These are phyloP conservation scores for Porites rus DNA, from an alignment of 92 coral and sea anemone species.

Conservation along the genomic window DNA sequence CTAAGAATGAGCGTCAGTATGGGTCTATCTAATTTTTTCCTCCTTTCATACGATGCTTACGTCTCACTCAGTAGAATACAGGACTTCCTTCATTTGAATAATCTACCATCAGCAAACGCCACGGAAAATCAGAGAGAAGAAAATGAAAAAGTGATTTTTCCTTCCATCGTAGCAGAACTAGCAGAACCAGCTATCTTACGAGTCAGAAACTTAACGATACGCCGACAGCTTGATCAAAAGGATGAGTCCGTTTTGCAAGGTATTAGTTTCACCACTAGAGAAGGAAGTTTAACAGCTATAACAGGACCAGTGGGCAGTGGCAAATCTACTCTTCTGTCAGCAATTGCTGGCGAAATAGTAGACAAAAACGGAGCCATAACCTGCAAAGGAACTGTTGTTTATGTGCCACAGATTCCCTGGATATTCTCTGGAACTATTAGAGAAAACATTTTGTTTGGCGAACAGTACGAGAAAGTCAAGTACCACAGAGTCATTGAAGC, in stretches of 20 bases:
- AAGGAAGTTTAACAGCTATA: not conserved
- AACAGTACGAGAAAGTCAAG: not conserved
- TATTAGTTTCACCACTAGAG: not conserved
- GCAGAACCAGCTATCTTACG: not conserved
- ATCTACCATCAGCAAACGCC: not conserved
- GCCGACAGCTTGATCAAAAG: not conserved
- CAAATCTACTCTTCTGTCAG: not conserved
- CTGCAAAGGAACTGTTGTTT: not conserved
- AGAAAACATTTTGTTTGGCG: not conserved
- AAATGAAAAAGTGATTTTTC: not conserved
- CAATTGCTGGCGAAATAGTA: not conserved
- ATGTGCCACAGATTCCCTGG: not conserved
- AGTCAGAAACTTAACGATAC: not conserved
- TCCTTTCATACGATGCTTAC: not conserved
- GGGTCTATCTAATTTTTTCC: not conserved
- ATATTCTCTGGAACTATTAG: not conserved
- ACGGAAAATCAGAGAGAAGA: not conserved
- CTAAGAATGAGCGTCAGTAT: not conserved
- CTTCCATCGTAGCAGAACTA: not conserved
- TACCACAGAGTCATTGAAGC: not conserved
- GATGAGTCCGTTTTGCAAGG: not conserved
- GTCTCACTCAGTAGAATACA: not conserved
- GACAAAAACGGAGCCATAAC: not conserved
- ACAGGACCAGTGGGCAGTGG: not conserved
- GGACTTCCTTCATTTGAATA: not conserved